These are phyloP conservation scores for Cottus gobio DNA, from an alignment of 2,113 vertebrate species.

Conservation along the genomic window DNA sequence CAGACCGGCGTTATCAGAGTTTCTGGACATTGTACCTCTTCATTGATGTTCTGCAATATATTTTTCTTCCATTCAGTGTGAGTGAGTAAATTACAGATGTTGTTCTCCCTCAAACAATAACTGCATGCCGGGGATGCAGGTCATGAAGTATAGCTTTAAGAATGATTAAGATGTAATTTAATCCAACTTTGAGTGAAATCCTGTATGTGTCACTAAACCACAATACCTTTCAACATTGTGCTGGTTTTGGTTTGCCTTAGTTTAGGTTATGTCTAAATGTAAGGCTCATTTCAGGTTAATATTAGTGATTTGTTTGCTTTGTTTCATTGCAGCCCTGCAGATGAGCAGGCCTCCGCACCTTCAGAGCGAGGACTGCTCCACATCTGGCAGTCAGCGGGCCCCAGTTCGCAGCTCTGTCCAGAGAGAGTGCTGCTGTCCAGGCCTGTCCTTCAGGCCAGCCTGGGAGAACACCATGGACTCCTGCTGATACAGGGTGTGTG, in stretches of 20 bases:
- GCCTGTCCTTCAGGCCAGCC: constrained; percentile 89
- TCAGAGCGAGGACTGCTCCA: constrained; percentile 90
- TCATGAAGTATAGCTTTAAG: too few species aligned
- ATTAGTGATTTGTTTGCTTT: background rate
- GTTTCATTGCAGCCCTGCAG: constrained; percentile 43
- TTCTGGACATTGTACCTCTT: background rate
- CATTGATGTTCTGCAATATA: background rate
- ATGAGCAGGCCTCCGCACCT: constrained; percentile 76
- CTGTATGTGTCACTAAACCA: too few species aligned
- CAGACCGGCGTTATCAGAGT: too few species aligned
- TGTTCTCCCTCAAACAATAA: too few species aligned
- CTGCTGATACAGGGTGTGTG: constrained; percentile 90
- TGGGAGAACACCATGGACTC: constrained; percentile 91
- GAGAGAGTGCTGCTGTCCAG: constrained; percentile 87
- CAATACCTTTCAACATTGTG: too few species aligned
- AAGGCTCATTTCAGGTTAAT: background rate
- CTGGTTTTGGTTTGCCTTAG: background rate
- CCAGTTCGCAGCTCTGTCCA: constrained; percentile 81
- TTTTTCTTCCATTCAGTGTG: background rate
- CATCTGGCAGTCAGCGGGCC: constrained; percentile 85
- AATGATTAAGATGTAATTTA: too few species aligned
- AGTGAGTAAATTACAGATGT: too few species aligned
- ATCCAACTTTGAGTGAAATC: too few species aligned
- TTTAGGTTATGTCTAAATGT: background rate
- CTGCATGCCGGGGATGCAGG: too few species aligned